phyloP scores from a whole-genome alignment of 2,888 invertebrate genomes.

The Polydesmus complanatus region DNA sequence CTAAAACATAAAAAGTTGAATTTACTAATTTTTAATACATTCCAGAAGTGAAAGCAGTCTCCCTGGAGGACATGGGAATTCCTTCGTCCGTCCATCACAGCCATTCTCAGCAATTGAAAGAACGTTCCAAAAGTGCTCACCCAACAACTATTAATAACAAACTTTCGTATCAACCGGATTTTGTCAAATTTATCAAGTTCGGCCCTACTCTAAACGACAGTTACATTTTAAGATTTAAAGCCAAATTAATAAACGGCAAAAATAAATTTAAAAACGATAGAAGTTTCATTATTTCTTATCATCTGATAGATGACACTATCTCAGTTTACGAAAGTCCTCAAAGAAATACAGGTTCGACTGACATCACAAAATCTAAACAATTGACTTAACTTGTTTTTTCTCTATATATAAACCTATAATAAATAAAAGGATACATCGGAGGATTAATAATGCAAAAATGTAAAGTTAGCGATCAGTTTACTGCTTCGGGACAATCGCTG shows the following conservation, averaged over 20 bases:
- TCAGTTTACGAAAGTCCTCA: conserved; percentile 62
- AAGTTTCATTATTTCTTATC: conserved; percentile 66
- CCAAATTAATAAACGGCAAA: conserved; percentile 50
- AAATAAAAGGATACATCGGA: conserved; percentile 30
- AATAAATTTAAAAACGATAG: conserved; percentile 34
- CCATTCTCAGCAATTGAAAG: conserved; percentile 23
- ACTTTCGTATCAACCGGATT: conserved; percentile 45
- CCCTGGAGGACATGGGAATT: not conserved
- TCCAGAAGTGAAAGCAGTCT: conserved; percentile 2
- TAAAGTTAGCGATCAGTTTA: conserved; percentile 55
- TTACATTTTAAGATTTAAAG: conserved; percentile 62
- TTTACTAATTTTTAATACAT: not conserved
- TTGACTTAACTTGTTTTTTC: not conserved
- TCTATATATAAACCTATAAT: not conserved
- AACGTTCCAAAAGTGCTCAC: conserved; percentile 28
- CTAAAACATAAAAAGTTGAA: too few species aligned
- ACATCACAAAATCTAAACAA: conserved; percentile 1
- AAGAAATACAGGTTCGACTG: conserved; percentile 50
- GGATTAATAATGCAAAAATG: conserved; percentile 42
- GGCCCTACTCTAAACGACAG: conserved; percentile 58
- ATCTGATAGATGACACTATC: conserved; percentile 67
- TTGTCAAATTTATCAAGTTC: conserved; percentile 62
- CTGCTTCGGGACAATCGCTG: conserved; percentile 47
- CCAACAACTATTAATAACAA: conserved; percentile 12
- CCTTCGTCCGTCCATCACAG: not conserved